phyloP scores from a whole-genome alignment of 2,888 invertebrate genomes.

The Campaea margaritaria region DNA sequence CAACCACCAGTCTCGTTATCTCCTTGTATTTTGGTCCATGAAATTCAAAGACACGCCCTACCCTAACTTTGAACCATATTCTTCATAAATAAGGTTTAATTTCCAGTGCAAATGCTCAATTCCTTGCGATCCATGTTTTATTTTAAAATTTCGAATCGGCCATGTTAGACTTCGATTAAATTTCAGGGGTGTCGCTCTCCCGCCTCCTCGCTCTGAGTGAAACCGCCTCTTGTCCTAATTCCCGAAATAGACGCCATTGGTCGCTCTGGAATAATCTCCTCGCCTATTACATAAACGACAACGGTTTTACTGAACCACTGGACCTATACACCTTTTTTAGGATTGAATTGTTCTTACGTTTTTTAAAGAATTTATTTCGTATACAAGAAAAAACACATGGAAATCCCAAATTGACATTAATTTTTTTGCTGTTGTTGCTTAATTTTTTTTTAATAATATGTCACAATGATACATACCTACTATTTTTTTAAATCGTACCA shows the following conservation, averaged over 20 bases:
- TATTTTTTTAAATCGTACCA: too few species aligned
- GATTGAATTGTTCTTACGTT: too few species aligned
- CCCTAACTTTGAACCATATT: slow-evolving; percentile 9
- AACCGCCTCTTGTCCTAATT: slow-evolving; percentile 69
- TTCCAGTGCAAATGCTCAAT: slow-evolving; percentile 6
- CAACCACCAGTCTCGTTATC: background rate
- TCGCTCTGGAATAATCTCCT: slow-evolving; percentile 61
- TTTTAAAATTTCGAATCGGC: slow-evolving; percentile 52
- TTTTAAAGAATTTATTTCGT: too few species aligned
- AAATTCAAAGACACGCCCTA: slow-evolving; percentile 3
- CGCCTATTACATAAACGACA: slow-evolving; percentile 62
- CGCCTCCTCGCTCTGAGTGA: slow-evolving; percentile 57
- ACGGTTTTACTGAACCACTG: too few species aligned
- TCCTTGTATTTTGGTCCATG: background rate
- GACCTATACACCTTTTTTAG: too few species aligned
- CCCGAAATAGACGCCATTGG: slow-evolving; percentile 76
- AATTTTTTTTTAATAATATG: too few species aligned
- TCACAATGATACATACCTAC: too few species aligned
- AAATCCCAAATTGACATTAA: too few species aligned
- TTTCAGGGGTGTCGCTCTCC: slow-evolving; percentile 60
- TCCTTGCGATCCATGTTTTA: slow-evolving; percentile 25
- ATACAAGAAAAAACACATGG: too few species aligned
- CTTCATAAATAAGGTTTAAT: background rate
- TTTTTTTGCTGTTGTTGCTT: too few species aligned
- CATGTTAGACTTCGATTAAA: slow-evolving; percentile 52